Evolutionary conservation across 2,888 invertebrate genomes (phyloP).

Genomic region (Automeris io): DNA sequence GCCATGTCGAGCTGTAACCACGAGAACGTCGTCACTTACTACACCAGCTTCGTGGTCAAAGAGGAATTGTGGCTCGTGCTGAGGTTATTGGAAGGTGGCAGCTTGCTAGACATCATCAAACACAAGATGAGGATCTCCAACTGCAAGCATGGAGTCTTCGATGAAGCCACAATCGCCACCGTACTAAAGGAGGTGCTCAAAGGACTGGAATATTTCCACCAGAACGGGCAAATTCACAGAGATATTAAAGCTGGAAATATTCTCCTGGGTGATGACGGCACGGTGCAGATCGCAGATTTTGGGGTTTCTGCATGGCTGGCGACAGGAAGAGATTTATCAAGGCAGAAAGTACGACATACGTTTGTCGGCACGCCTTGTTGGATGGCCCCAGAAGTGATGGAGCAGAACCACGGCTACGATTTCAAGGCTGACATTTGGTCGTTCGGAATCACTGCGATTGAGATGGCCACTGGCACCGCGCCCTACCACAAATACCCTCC

Average conservation of each 20-base stretch:
- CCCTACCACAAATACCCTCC: constrained; percentile 99
- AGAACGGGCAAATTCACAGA: constrained; percentile 97
- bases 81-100: constrained; percentile 95
- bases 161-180: constrained; percentile 98
- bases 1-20: constrained; percentile 99
- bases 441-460: constrained; percentile 98
- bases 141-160: constrained; percentile 98
- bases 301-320: constrained; percentile 99
- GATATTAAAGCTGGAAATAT: constrained; percentile 83
- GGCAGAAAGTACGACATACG: constrained; percentile 98
- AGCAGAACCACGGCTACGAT: constrained; percentile 98
- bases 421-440: constrained; percentile 93
- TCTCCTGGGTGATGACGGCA: constrained; percentile 96
- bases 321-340: constrained; percentile 94
- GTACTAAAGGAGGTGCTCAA: constrained; percentile 97
- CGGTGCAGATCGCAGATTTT: constrained; percentile 99
- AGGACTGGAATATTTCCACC: constrained; percentile 98
- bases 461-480: constrained; percentile 99
- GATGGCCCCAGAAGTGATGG: constrained; percentile 99
- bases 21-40: constrained; percentile 99
- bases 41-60: constrained; percentile 98
- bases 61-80: constrained; percentile 99
- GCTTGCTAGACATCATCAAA: constrained; percentile 94
- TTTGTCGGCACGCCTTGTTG: constrained; percentile 99
- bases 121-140: constrained; percentile 94